Percentiles rank a stretch among this genome's conserved stretches.
Conservation (phyloP, 2,888 invertebrate species). For the Macaria liturata region DNA sequence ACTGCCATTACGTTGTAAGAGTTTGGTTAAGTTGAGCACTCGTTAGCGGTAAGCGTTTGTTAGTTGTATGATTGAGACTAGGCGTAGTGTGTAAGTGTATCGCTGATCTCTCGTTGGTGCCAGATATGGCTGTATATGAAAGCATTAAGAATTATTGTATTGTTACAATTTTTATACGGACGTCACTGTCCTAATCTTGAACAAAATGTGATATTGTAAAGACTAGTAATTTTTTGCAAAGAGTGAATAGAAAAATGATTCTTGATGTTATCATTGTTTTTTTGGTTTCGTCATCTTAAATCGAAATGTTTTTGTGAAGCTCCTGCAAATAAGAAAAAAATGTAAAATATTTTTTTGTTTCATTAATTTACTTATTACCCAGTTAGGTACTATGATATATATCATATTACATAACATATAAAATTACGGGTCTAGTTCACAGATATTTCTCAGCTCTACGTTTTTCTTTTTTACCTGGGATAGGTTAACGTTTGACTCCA, state of each 20-base stretch:
- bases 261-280: slow-evolving; percentile 81
- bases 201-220: slow-evolving; percentile 82
- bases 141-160: slow-evolving; percentile 82
- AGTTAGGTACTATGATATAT: too few relatives aligned
- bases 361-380: too few relatives aligned
- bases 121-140: slow-evolving; percentile 76
- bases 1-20: slow-evolving; percentile 74
- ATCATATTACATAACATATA: too few relatives aligned
- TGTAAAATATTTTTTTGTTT: slow-evolving; percentile 11
- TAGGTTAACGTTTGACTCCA: too few relatives aligned
- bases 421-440: too few relatives aligned
- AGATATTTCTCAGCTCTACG: too few relatives aligned
- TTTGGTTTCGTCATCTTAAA: slow-evolving; percentile 79
- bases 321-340: slow-evolving; percentile 74
- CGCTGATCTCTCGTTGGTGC: slow-evolving; percentile 80
- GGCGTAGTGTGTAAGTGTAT: slow-evolving; percentile 67
- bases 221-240: slow-evolving; percentile 75
- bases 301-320: slow-evolving; percentile 77
- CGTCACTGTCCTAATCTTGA: slow-evolving; percentile 78
- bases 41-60: slow-evolving; percentile 71
- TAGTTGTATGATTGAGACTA: slow-evolving; percentile 71
- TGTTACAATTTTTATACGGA: slow-evolving; percentile 78
- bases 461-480: too few relatives aligned
- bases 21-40: slow-evolving; percentile 67
- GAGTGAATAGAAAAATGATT: slow-evolving; percentile 70